These are phyloP conservation scores for Zeuzera pyrina DNA, from an alignment of 2,888 invertebrate species.

Conservation along the genomic window DNA sequence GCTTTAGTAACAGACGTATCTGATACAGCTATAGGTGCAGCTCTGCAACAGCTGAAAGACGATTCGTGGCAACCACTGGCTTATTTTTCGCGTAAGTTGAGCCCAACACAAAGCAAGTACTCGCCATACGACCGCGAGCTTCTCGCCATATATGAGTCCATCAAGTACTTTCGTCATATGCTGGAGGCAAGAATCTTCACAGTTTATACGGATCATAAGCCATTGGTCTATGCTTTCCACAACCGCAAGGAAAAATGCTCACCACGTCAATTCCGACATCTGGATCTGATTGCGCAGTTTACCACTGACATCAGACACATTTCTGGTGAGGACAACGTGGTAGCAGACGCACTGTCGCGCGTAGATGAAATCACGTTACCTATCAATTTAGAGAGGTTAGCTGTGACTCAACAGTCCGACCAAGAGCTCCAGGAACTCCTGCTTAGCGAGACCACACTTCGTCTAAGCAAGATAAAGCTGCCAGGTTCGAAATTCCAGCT, in stretches of 20 bases:
- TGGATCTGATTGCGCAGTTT: conserved; percentile 18
- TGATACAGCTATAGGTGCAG: too few relatives aligned
- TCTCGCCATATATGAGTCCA: too few relatives aligned
- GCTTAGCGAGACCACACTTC: not conserved
- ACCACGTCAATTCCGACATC: not conserved
- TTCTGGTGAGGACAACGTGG: not conserved
- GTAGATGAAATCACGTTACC: not conserved
- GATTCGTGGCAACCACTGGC: not conserved
- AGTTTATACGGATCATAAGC: not conserved
- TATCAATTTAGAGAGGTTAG: not conserved
- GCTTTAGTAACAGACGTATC: not conserved
- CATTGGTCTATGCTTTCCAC: not conserved
- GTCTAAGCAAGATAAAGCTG: conserved; percentile 5
- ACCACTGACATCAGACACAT: conserved; percentile 6
- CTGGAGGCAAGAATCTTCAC: not conserved
- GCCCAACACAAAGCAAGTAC: not conserved
- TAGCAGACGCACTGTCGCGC: not conserved
- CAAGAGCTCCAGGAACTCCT: not conserved
- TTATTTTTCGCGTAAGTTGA: not conserved
- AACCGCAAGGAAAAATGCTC: not conserved
- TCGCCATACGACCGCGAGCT: not conserved
- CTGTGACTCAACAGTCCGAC: not conserved
- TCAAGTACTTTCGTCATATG: too few relatives aligned
- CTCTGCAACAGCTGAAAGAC: not conserved
- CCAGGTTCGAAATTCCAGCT: too few relatives aligned